These are phyloP conservation scores for Amphiprion clarkii DNA, from an alignment of 2,797 vertebrate genomes.

Conservation along the genomic window DNA sequence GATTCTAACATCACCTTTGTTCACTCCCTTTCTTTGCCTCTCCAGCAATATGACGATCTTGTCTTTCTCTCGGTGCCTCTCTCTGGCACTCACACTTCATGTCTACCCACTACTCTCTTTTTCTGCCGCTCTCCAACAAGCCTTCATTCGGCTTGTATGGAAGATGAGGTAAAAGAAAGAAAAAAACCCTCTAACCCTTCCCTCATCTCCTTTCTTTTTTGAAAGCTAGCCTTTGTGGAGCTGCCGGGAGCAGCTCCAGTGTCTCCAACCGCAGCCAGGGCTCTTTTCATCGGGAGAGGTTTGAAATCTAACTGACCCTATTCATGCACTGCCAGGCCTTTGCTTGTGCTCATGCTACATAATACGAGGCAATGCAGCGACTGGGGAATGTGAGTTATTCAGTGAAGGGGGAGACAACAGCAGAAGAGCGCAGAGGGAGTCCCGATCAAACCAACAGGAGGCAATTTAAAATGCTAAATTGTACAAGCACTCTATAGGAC, in stretches of 20 bases:
- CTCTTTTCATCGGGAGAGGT: conserved; percentile 87
- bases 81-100: conserved; percentile 42
- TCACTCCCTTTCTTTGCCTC: conserved; percentile 24
- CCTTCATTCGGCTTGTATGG: conserved; percentile 66
- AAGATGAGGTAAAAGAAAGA: conserved; percentile 74
- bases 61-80: conserved; percentile 41
- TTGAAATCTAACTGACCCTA: conserved; percentile 88
- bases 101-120: conserved; percentile 40
- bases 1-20: conserved; percentile 21
- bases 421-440: conserved; percentile 64
- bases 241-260: conserved; percentile 81
- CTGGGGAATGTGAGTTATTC: conserved; percentile 80
- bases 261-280: conserved; percentile 80
- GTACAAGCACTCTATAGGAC: conserved; percentile 26
- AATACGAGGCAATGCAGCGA: conserved; percentile 75
- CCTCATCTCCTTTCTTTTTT: conserved; percentile 78
- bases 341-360: conserved; percentile 81
- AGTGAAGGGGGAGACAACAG: conserved; percentile 65
- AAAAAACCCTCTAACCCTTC: conserved; percentile 65
- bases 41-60: conserved; percentile 28
- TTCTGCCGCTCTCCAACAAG: conserved; percentile 52
- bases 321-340: conserved; percentile 86
- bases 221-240: conserved; percentile 86
- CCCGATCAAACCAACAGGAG: conserved; percentile 62
- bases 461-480: conserved; percentile 54